phyloP scores from a whole-genome alignment of 2,888 invertebrate genomes.

The Aproaerema taeniolella region DNA sequence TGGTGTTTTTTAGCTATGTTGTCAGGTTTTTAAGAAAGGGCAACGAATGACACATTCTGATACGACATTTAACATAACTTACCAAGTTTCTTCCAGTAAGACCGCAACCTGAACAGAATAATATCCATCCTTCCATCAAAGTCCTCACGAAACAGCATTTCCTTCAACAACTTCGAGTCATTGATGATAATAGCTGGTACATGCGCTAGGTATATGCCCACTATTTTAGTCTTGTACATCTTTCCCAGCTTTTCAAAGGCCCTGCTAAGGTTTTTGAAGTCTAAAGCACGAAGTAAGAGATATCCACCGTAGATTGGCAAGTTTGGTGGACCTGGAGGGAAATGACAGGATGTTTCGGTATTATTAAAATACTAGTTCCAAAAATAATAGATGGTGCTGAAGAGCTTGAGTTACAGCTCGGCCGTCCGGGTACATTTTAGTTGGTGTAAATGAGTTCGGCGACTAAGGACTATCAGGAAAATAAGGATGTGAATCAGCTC shows the following conservation, averaged over 20 bases:
- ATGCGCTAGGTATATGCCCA: constrained; percentile 77
- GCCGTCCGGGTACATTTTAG: too few species aligned
- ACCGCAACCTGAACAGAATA: constrained; percentile 64
- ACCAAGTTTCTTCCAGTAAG: constrained; percentile 75
- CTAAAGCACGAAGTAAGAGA: constrained; percentile 71
- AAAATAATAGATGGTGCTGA: too few species aligned
- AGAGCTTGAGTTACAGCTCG: too few species aligned
- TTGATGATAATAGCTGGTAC: constrained; percentile 70
- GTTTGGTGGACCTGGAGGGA: constrained; percentile 75
- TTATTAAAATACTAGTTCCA: too few species aligned
- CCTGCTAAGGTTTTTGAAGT: constrained; percentile 68
- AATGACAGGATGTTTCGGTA: too few species aligned
- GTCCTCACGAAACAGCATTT: constrained; percentile 75
- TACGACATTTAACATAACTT: too few species aligned
- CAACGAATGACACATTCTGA: too few species aligned
- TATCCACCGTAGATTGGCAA: constrained; percentile 81
- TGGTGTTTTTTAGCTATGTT: neutral
- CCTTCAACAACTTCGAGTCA: constrained; percentile 71
- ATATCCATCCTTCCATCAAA: constrained; percentile 79
- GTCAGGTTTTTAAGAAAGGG: too few species aligned
- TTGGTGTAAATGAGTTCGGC: too few species aligned
- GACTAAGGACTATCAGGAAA: too few species aligned
- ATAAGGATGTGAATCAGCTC: too few species aligned
- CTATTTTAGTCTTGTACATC: constrained; percentile 77
- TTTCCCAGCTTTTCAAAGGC: constrained; percentile 67